Percentiles rank a stretch among this genome's conserved stretches.
Evolutionary conservation across 1,140 invertebrate genomes (phyloP).

Genomic region (Drosophila pseudoobscura): DNA sequence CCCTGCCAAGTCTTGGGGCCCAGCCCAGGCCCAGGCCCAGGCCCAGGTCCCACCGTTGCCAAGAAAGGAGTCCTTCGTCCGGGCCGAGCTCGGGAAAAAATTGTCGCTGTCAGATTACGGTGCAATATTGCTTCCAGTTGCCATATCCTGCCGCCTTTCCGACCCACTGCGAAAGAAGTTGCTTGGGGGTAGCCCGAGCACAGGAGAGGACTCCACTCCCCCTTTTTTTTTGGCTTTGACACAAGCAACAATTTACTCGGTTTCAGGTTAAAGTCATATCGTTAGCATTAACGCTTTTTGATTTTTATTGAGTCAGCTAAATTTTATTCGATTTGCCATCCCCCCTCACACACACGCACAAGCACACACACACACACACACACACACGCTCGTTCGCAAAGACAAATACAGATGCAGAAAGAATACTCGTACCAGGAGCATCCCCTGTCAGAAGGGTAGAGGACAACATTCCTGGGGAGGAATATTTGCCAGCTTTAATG

Average conservation of each 20-base stretch:
- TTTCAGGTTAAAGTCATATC: slow-evolving; percentile 83
- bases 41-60: slow-evolving; percentile 20
- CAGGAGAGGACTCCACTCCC: slow-evolving; percentile 11
- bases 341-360: slow-evolving; percentile 28
- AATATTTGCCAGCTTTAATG: slow-evolving; percentile 79
- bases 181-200: not conserved
- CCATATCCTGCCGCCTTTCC: slow-evolving; percentile 74
- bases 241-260: slow-evolving; percentile 80
- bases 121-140: slow-evolving; percentile 81
- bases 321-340: slow-evolving; percentile 83
- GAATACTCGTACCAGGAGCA: slow-evolving; percentile 18
- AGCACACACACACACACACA: too few relatives aligned
- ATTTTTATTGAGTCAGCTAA: slow-evolving; percentile 83
- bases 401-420: slow-evolving; percentile 37
- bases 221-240: slow-evolving; percentile 64
- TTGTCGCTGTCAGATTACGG: slow-evolving; percentile 78
- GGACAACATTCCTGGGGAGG: slow-evolving; percentile 74
- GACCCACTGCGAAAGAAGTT: slow-evolving; percentile 45
- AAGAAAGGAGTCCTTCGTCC: slow-evolving; percentile 53
- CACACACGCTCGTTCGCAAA: slow-evolving; percentile 24
- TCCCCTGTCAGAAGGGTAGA: slow-evolving; percentile 37
- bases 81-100: slow-evolving; percentile 53
- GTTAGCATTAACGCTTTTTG: slow-evolving; percentile 83
- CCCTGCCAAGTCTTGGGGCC: slow-evolving; percentile 50
- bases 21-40: not conserved